Base-by-base conservation (phyloP, 2,797 vertebrate genomes). In the Darevskia mixta region DNA sequence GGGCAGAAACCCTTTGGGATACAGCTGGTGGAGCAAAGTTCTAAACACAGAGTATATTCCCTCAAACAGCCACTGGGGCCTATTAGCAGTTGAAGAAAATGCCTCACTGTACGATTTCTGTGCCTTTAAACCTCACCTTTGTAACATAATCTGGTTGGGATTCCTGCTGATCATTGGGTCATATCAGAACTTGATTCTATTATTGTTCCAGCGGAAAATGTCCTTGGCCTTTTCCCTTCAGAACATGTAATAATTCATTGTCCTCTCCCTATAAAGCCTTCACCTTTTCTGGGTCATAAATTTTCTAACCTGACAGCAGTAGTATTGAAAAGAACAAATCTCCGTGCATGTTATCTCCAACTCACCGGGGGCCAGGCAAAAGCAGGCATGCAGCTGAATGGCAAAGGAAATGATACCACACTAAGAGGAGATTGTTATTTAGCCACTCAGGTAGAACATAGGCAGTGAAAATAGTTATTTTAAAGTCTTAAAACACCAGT, bases 251-350 rank as follows among this genome's bases (percentile, higher is more conserved):
- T 43, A 27, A 90, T 85, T 90, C 84, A 81, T 11, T 87, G 45
- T 58, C 83, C 87, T 90, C 75, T 92, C 88, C 79, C 64, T 75
- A 43, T 85, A 79, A 92, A 67, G 84, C 38, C 29, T 93, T 67
- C 66, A 76, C 91, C 35, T 89, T 94, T 90, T 85, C 61, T 90
- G 83, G 90, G 73, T 94, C 90, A 91, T 90, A 92, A 80, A 89
- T 41, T 89, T 76, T 86, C 41, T 85, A 72, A 86, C 79, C 78
- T 88, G 17, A 64, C 78, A 55, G 29, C n/a, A 85, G 58, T 66
- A 15, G 90, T 83, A 91, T 45, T 90, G 83, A 86, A 95, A 91
- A 89, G 85, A 92, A 35, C 20, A 41, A 38, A 87, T 94, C 87
- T 76, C 45, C 49, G 72, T 80, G 23, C 45, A 88, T 86, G 83